These are phyloP conservation scores for Hypanus sabinus DNA, from an alignment of 2,113 vertebrate species.

Conservation along the genomic window DNA sequence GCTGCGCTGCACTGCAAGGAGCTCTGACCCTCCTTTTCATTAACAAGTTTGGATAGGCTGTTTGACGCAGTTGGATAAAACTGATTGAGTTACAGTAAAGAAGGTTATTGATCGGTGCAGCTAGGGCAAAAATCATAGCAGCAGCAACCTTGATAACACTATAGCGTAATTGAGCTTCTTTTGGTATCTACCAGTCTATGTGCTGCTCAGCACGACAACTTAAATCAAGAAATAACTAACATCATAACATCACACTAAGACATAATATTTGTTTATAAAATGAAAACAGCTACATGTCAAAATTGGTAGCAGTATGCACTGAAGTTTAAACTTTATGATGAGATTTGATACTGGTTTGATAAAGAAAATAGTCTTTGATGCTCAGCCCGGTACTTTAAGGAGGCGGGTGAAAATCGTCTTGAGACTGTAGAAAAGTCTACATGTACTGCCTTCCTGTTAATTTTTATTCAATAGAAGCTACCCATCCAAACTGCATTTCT, in stretches of 20 bases:
- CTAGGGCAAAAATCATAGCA: neutral
- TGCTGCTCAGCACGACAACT: neutral
- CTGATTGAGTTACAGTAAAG: neutral
- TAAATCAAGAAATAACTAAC: neutral
- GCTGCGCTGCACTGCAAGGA: neutral
- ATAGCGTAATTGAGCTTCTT: neutral
- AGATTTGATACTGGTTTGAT: neutral
- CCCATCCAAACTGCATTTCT: neutral
- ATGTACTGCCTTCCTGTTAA: neutral
- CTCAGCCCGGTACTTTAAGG: neutral
- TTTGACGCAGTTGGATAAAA: constrained; percentile 24
- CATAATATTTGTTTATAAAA: neutral
- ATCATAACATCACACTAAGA: neutral
- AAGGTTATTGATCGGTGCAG: neutral
- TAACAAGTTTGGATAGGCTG: neutral
- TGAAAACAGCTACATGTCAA: neutral
- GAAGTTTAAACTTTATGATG: neutral
- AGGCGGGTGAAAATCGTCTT: neutral
- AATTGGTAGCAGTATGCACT: too few relatives aligned
- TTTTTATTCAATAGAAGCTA: neutral
- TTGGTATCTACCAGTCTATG: neutral
- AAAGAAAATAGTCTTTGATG: neutral
- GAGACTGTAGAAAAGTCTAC: neutral
- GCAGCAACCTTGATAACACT: neutral
- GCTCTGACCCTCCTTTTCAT: neutral